Conservation (phyloP, 30 jellyfish, hydroid and myxozoan species). For the Mastigias papua region DNA sequence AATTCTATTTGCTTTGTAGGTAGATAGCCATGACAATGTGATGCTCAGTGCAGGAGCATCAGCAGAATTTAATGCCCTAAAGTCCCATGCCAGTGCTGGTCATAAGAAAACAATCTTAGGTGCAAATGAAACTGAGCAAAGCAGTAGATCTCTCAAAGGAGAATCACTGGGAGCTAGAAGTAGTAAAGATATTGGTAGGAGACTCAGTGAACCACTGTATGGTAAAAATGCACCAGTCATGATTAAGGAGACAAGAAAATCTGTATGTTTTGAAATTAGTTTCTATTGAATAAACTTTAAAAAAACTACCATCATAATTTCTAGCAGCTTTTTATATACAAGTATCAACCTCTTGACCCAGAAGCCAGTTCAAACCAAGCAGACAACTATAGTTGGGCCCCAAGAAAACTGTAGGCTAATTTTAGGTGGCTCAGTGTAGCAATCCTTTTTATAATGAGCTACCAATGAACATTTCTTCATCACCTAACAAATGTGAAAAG, state of each 20-base stretch:
- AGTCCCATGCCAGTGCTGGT: not conserved
- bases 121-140: not conserved
- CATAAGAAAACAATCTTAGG: not conserved
- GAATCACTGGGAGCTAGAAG: not conserved
- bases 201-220: constrained; percentile 2
- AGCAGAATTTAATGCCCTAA: constrained; percentile 49
- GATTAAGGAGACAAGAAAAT: not conserved
- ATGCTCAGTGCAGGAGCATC: constrained; percentile 70
- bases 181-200: not conserved
- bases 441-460: no score
- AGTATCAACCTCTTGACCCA: not conserved
- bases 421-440: no score
- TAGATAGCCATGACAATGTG: constrained; percentile 68
- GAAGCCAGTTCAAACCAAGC: not conserved
- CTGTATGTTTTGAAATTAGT: no score
- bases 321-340: not conserved
- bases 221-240: not conserved
- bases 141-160: not conserved
- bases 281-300: no score
- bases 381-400: not conserved
- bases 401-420: no score
- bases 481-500: no score
- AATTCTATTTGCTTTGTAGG: constrained; percentile 21
- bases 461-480: no score
- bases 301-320: no score